Base-by-base conservation (phyloP, 2,113 vertebrate species). In the Isichthys henryi region DNA sequence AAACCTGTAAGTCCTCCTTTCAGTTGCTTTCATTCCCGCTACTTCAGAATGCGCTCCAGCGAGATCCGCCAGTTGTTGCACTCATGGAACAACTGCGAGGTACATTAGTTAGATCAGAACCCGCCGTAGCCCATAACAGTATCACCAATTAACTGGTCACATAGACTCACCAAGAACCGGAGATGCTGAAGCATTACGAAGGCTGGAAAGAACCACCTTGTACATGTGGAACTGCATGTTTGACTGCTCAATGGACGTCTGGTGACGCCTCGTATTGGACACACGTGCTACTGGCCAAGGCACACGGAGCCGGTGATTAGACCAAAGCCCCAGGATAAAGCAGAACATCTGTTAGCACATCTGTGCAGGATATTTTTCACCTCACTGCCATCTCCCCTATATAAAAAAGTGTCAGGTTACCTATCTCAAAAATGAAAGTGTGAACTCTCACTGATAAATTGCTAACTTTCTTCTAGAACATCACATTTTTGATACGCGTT, bases 301-400 rank as follows among this genome's bases (percentile, higher is more conserved):
- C 74, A 88, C 50, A 48, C 46, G 50, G 52, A 23, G 48, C 49
- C 13, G 7, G 45, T 11, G 7, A 46, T 52, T 31, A 31, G 70
- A 58, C 46, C 62, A 49, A 31, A 90, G 70, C 7, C 21, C 45
- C 15, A 43, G 52, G n/a, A 23, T 56, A 15, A 88, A 80, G 43
- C 17, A 9, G 87, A 88, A 88, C 74, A 88, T 88, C 90, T 90
- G 87, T 85, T 66, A 15, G 52, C 66, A 74, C 77, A 88, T 88
- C 39, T 53, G 21, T 49, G 86, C 39, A 49, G n/a, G 70, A 62
- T 84, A 82, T 85, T 85, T 83, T 49, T 84, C 74, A 84, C 50
- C 86, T 50, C 27, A 35, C 50, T 88, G 77, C 74, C 74, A 88
- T 49, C 15, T 27, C 11, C 74, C 11, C 35, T 52, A 19, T 70